These are phyloP conservation scores for Drosophila kohkoa DNA, from an alignment of 1,140 invertebrate genomes.

Conservation along the genomic window DNA sequence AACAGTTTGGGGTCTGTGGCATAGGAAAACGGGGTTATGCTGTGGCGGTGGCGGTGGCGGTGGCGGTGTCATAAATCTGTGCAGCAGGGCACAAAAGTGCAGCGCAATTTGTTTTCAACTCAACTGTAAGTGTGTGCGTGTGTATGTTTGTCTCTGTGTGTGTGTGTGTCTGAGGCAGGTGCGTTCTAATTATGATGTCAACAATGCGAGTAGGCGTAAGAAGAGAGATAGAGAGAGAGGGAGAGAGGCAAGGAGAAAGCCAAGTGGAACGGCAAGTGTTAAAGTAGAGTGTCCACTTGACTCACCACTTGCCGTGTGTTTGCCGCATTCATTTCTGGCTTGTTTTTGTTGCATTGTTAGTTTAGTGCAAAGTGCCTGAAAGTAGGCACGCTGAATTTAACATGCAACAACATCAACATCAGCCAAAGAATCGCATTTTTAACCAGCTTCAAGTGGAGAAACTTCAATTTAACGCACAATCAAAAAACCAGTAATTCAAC, in stretches of 20 bases:
- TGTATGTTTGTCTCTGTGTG: slow-evolving; percentile 3
- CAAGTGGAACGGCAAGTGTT: slow-evolving; percentile 40
- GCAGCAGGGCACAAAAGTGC: slow-evolving; percentile 62
- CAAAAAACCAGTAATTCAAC: no score
- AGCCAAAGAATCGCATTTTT: neutral
- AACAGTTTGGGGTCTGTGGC: slow-evolving; percentile 5
- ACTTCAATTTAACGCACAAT: no score
- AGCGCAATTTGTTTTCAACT: slow-evolving; percentile 74
- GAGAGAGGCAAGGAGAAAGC: neutral
- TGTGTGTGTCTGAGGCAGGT: slow-evolving; percentile 10
- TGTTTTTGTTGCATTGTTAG: slow-evolving; percentile 36
- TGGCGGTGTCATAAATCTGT: slow-evolving; percentile 70
- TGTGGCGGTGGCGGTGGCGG: slow-evolving; percentile 43
- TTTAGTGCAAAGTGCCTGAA: slow-evolving; percentile 49
- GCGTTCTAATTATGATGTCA: slow-evolving; percentile 62
- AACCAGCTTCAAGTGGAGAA: neutral
- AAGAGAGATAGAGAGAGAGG: neutral
- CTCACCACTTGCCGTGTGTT: slow-evolving; percentile 16
- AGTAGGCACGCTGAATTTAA: slow-evolving; percentile 52
- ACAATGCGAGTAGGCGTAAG: slow-evolving; percentile 36
- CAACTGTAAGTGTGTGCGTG: slow-evolving; percentile 11
- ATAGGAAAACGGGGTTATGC: slow-evolving; percentile 60
- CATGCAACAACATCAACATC: neutral
- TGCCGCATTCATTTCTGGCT: slow-evolving; percentile 22
- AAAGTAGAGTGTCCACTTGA: slow-evolving; percentile 50